These are phyloP conservation scores for Thryonomys swinderianus DNA, from an alignment of 2,113 vertebrate species.

Conservation along the genomic window DNA sequence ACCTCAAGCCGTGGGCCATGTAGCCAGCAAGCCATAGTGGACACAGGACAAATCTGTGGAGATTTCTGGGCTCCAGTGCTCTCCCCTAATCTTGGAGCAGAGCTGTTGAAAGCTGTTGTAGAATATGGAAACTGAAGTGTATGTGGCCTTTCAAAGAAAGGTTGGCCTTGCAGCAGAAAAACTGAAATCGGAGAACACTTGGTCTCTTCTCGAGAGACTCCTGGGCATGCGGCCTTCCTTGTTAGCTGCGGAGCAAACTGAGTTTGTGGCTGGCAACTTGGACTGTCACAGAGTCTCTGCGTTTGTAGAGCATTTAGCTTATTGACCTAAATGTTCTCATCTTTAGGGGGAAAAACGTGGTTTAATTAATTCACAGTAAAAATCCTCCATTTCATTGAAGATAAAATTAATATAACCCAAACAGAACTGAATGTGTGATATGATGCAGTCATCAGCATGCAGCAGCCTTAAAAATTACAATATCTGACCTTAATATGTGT, in stretches of 20 bases:
- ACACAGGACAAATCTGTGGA: background rate
- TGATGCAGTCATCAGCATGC: slow-evolving; percentile 78
- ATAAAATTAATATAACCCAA: slow-evolving; percentile 74
- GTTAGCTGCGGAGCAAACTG: slow-evolving; percentile 12
- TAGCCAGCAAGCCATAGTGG: background rate
- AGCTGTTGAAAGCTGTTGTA: background rate
- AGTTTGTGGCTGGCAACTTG: slow-evolving; percentile 26
- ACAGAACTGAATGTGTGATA: slow-evolving; percentile 77
- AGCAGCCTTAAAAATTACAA: slow-evolving; percentile 81
- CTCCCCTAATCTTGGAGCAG: background rate
- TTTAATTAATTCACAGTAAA: slow-evolving; percentile 85
- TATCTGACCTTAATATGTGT: slow-evolving; percentile 85
- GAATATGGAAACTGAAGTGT: background rate
- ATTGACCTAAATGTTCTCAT: slow-evolving; percentile 78
- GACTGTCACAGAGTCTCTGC: slow-evolving; percentile 57
- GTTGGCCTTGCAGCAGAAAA: background rate
- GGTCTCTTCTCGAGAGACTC: background rate
- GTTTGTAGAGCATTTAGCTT: slow-evolving; percentile 79
- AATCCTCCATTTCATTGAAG: slow-evolving; percentile 77
- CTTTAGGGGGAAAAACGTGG: slow-evolving; percentile 68
- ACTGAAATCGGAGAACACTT: background rate
- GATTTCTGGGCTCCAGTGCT: background rate
- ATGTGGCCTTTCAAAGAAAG: background rate
- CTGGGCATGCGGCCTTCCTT: background rate
- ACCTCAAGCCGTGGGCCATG: background rate